phyloP scores from a whole-genome alignment of 2,888 invertebrate species.

The Lumbricus terrestris region DNA sequence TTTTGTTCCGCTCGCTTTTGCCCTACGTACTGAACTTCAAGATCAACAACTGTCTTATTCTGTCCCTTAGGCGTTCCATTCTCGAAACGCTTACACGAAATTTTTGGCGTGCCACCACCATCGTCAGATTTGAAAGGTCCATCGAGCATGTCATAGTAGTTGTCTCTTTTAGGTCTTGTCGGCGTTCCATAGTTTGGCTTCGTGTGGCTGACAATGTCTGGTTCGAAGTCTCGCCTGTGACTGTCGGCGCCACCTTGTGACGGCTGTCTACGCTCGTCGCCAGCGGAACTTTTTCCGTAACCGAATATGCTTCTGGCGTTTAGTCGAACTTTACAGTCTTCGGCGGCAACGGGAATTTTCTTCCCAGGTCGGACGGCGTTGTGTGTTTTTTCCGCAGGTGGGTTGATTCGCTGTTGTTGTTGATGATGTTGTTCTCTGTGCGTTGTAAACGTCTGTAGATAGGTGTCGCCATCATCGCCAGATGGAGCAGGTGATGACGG shows the following conservation, averaged over 20 bases:
- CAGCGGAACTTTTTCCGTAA: neutral
- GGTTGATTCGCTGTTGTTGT: neutral
- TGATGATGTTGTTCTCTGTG: neutral
- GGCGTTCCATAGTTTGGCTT: neutral
- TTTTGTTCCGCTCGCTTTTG: neutral
- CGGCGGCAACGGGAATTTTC: neutral
- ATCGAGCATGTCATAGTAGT: neutral
- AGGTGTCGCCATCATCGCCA: neutral
- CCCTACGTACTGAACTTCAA: neutral
- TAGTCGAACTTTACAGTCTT: neutral
- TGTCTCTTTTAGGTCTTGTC: neutral
- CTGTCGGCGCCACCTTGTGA: neutral
- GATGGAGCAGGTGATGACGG: neutral
- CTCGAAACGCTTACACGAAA: no score
- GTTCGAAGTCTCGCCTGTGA: neutral
- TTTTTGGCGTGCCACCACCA: neutral
- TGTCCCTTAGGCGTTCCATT: neutral
- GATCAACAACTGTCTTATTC: neutral
- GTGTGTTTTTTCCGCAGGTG: neutral
- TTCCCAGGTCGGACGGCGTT: neutral
- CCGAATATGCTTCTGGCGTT: neutral
- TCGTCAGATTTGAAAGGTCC: neutral
- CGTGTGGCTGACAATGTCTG: neutral
- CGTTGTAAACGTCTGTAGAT: neutral
- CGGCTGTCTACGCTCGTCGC: neutral